phyloP scores from a whole-genome alignment of 2,888 invertebrate species.

The Parnassius apollo region DNA sequence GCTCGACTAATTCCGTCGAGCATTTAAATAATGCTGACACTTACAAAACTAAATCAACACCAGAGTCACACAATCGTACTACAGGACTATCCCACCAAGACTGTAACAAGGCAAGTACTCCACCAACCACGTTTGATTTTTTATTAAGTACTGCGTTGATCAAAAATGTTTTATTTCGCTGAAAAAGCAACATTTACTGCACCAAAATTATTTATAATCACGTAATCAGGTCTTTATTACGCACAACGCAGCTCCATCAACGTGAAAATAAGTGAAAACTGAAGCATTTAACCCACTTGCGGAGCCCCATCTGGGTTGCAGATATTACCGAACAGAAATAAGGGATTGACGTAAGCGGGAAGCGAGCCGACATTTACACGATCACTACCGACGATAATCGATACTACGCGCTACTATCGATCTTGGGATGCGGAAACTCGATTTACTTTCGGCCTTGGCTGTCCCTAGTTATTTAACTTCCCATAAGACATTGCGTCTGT shows the following conservation, averaged over 20 bases:
- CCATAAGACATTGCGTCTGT: conserved; percentile 7
- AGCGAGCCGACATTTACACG: conserved; percentile 7
- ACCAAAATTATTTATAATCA: conserved; percentile 2
- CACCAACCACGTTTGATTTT: too few relatives aligned
- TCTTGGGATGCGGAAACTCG: conserved; percentile 8
- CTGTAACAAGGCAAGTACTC: too few relatives aligned
- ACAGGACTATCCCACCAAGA: too few relatives aligned
- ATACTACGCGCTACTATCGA: background rate
- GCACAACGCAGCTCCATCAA: conserved; percentile 35
- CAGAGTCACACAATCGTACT: too few relatives aligned
- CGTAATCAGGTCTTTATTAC: conserved; percentile 16
- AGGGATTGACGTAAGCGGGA: conserved; percentile 33
- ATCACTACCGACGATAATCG: conserved; percentile 23
- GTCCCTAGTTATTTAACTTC: conserved; percentile 21
- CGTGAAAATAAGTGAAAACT: conserved; percentile 43
- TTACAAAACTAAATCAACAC: too few relatives aligned
- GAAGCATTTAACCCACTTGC: conserved; percentile 43
- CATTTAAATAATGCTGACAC: too few relatives aligned
- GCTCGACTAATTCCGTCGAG: too few relatives aligned
- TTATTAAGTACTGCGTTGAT: too few relatives aligned
- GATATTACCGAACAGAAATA: conserved; percentile 33
- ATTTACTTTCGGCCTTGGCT: conserved; percentile 2
- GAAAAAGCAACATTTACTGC: background rate
- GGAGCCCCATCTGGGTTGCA: conserved; percentile 34
- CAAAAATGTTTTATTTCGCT: too few relatives aligned